These are phyloP conservation scores for Chondrosia reniformis DNA, from an alignment of 37 sponge, comb jelly and placozoan species.

Conservation along the genomic window DNA sequence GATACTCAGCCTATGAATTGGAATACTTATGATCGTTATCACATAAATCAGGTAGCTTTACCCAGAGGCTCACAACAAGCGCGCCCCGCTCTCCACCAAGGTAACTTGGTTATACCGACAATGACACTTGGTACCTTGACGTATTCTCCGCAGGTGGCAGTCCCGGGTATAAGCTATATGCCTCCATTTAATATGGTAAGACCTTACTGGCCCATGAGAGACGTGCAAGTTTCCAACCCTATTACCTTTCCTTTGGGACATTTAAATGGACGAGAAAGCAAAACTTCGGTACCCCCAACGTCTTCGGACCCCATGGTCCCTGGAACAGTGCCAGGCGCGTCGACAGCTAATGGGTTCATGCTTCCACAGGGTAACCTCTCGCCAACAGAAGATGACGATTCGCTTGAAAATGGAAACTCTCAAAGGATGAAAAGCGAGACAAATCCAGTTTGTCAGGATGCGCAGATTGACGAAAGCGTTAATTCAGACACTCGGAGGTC, in stretches of 20 bases:
- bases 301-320: not conserved
- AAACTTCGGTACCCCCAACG: not conserved
- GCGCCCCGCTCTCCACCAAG: not conserved
- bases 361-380: constrained; percentile 3
- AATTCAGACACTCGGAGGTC: not conserved
- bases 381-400: not conserved
- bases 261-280: not conserved
- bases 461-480: not conserved
- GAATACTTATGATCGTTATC: not conserved
- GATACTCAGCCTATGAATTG: no score
- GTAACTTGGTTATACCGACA: not conserved
- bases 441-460: not conserved
- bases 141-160: constrained; percentile 3
- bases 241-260: not conserved
- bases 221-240: not conserved
- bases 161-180: not conserved
- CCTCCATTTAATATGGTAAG: not conserved
- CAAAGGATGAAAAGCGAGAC: no score
- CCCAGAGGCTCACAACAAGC: not conserved
- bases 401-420: not conserved
- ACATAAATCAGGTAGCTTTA: not conserved
- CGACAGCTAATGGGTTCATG: not conserved
- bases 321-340: not conserved
- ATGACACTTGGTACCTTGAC: no score
- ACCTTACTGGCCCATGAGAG: not conserved